A percentile compares a stretch with the other conserved stretches of the same genome.
These are phyloP conservation scores for Diachasmimorpha longicaudata DNA, from an alignment of 1,140 invertebrate species.

Conservation along the genomic window DNA sequence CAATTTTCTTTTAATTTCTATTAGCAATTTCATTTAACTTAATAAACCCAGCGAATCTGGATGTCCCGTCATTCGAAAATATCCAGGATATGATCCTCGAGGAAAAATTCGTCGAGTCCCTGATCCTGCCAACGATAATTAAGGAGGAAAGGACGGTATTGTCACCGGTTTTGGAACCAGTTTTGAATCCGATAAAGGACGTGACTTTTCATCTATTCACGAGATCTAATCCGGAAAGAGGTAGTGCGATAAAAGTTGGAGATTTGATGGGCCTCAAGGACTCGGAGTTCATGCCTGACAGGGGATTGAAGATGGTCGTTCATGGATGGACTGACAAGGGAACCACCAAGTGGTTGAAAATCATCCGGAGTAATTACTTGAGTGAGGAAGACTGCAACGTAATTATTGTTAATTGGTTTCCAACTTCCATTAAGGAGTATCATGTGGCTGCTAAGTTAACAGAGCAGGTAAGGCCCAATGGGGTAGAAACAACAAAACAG, in stretches of 20 bases:
- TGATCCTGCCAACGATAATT: not conserved
- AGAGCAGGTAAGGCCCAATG: constrained; percentile 46
- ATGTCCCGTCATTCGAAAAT: not conserved
- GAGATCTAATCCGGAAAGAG: not conserved
- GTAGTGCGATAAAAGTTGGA: not conserved
- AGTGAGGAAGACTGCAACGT: constrained; percentile 66
- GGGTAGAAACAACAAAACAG: no score
- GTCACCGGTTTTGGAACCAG: not conserved
- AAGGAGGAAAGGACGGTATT: not conserved
- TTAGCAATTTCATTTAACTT: not conserved
- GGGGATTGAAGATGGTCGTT: constrained; percentile 59
- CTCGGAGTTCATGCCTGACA: constrained; percentile 46
- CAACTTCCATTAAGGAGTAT: constrained; percentile 62
- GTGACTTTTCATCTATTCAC: not conserved
- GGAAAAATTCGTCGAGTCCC: not conserved
- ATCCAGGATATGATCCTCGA: not conserved
- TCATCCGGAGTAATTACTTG: constrained; percentile 64
- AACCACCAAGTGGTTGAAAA: constrained; percentile 49
- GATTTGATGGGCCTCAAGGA: constrained; percentile 13
- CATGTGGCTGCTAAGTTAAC: constrained; percentile 59
- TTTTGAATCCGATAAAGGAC: not conserved
- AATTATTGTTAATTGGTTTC: constrained; percentile 71
- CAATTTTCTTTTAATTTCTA: not conserved
- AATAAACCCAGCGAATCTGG: not conserved
- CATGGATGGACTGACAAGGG: constrained; percentile 65